Base-by-base conservation (phyloP, 2,888 invertebrate genomes). In the Agrotis puta region DNA sequence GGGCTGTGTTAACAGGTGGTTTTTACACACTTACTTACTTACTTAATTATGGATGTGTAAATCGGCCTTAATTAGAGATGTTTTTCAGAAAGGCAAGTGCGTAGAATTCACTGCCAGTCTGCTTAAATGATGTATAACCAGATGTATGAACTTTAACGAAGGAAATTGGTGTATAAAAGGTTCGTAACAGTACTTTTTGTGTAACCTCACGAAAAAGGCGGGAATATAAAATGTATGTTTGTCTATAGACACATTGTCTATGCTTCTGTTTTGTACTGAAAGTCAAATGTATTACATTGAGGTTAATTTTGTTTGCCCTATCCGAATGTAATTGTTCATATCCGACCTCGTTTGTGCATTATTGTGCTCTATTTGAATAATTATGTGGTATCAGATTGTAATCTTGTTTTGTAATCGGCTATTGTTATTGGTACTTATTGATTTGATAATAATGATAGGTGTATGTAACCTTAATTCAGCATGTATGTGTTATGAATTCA, bases 261-360 rank as follows among this genome's bases (percentile, higher is more conserved):
- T 18, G 45, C 6, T 51, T 47, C 16, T 63, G 22, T 48, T 54
- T 43, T 5, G 22, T 47, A 48, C 48, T 48, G n/a, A 14, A 57
- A 27, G 11, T 73, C 33, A 45, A 70, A 50, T 57, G 7, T 61
- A 53, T 54, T 54, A 54, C 48, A 27, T 59, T 11, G 39, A 5
- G 39, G n/a, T n/a, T n/a, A n/a, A n/a, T n/a, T n/a, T n/a, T n/a
- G n/a, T n/a, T n/a, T n/a, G n/a, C n/a, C n/a, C n/a, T n/a, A n/a
- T n/a, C n/a, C n/a, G n/a, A n/a, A 45, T 22, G 13, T 64, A 75
- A 83, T 70, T 73, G 57, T 20, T 75, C 11, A 63, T 70, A 50
- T 76, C 78, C 73, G 77, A 68, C 48, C 70, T 24, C 62, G 54
- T 66, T 77, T 68, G n/a, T 7, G 61, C 47, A 69, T 69, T 45